phyloP scores from a whole-genome alignment of 2,797 vertebrate genomes.

The Linurgus olivaceus region DNA sequence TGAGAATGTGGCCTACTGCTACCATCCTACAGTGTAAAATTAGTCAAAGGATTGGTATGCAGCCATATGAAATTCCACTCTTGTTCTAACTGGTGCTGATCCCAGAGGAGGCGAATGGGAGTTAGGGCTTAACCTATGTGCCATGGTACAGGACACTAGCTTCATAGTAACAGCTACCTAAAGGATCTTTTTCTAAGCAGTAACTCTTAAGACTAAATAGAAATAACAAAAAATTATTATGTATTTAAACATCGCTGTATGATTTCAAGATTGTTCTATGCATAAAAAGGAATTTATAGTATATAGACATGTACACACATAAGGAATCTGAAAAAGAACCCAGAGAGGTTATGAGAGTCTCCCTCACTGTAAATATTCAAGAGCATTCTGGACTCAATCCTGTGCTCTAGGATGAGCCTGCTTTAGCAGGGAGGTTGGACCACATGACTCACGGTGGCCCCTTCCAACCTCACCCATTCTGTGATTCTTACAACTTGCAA shows the following conservation, averaged over 20 bases:
- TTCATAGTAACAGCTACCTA: neutral
- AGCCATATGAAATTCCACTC: neutral
- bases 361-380: neutral
- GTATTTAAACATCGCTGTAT: neutral
- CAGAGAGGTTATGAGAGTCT: neutral
- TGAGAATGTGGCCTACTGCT: neutral
- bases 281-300: neutral
- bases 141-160: neutral
- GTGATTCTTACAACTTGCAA: neutral
- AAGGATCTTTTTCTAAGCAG: neutral
- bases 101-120: neutral
- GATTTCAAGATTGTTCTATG: neutral
- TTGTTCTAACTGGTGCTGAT: neutral
- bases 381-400: neutral
- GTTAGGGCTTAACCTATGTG: neutral
- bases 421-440: neutral
- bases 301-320: accelerated
- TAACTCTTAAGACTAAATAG: neutral
- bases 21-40: neutral
- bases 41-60: neutral
- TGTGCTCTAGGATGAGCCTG: neutral
- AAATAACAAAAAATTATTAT: neutral
- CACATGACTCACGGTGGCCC: neutral
- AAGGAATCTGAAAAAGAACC: neutral
- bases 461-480: neutral